Evolutionary conservation across 2,888 invertebrate species (phyloP), one percentile per base, ranked within the genome.

Genomic region (Eupsilia transversa): DNA sequence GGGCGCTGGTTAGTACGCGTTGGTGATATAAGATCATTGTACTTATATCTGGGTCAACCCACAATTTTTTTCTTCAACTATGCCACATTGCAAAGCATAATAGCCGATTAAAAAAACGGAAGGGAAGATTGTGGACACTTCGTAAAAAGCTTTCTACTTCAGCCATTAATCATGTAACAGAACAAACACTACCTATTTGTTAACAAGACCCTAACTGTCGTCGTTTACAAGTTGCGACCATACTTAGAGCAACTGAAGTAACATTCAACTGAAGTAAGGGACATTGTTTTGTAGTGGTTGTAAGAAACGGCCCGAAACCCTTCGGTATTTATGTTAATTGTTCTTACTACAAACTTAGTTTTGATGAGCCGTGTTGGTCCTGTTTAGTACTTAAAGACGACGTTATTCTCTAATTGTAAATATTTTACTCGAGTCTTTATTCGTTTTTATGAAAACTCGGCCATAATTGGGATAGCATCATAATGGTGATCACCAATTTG

Each of bases 261-360:
- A 69, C 52, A 52, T 52, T 52, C 33, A 69, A 71, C 72, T 70
- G 27, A 66, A 81, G 38, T 71, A 61, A 69, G 72, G 67, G 72
- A 71, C 70, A 80, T 82, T 74, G 86, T 85, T 82, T 81, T 70
- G 81, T 61, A 61, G 70, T 56, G 77, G 77, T 69, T 66, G 79
- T 74, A 74, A 83, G 82, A 75, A 79, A 57, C 54, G 64, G 57
- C 27, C 65, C 69, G 52, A 35, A 67, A 64, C 79, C 79, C 75
- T 71, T 65, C 41, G n/a, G 35, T 82, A 74, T 83, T 83, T 70
- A 70, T 72, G 82, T 82, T 72, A 59, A 77, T 56, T 67, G 79
- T 74, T 79, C 66, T 75, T 69, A 67, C 78, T 59, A 27, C 52
- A 63, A 72, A 75, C 75, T 75, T 70, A 70, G 72, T 72, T 83